Evolutionary conservation across 2,888 invertebrate genomes (phyloP), one percentile per base, ranked within the genome.

Genomic region (Eudasyphora cyanicolor): DNA sequence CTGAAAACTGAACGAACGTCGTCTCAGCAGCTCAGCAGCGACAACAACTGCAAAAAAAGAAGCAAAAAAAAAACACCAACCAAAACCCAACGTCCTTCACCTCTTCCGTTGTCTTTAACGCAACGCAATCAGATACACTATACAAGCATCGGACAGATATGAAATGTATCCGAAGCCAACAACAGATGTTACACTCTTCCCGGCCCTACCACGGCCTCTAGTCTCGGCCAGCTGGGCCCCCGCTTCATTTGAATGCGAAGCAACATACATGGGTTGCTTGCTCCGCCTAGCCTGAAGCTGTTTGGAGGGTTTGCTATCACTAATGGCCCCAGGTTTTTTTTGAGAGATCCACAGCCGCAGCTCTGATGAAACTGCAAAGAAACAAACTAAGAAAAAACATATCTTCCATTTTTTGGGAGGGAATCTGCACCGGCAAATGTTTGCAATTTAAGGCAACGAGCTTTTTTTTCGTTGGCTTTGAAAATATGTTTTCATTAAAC

Each of bases 61-160:
- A 4, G 29, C 10, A 27, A 45, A 60, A 24, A 24, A 60, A 60
- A 60, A 27, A 24, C 2, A 2, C 12, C 27, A 27, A 42, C 17
- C 54, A 12, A 62, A 79, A 71, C 17, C n/a, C 71, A 81, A 81
- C 84, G 84, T 84, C 84, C 84, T 84, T 84, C 81, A 84, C 81
- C 84, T 84, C 84, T 79, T 73, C 81, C 84, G 84, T 76, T 81
- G 49, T 54, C n/a, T 42, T 76, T 35, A 4, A 24, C 54, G 29
- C 45, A 35, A 17, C 45, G 67, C 67, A 24, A 69, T 12, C 3
- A n/a, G 14, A 57, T 57, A 14, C 7, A 27, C 12, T 27, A 27
- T 17, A 14, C 24, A 54, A 70, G 17, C 45, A 32, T 5, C 10
- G 51, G 51, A 1, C 51, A 60, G 38, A 62, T 49, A 51, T 82